These are phyloP conservation scores for Drosophila prostipennis DNA, from an alignment of 2,888 invertebrate species.

Conservation along the genomic window DNA sequence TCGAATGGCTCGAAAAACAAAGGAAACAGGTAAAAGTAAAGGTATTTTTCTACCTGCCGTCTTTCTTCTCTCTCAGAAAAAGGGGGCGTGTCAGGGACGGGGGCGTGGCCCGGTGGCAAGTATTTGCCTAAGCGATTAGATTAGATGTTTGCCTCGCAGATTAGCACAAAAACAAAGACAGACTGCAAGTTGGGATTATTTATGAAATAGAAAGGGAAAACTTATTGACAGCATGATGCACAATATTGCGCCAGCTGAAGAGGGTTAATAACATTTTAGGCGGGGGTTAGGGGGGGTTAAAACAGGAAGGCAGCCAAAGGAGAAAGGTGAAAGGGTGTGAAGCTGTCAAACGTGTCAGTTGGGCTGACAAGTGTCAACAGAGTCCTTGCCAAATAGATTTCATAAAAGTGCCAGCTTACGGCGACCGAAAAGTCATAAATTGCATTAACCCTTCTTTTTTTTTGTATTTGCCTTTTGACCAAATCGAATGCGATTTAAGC, in stretches of 20 bases:
- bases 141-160: constrained; percentile 51
- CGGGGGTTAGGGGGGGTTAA: not conserved
- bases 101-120: constrained; percentile 34
- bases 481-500: constrained; percentile 22
- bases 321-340: constrained; percentile 48
- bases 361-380: constrained; percentile 77
- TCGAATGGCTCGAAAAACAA: not conserved
- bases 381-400: constrained; percentile 40
- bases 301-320: constrained; percentile 14
- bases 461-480: constrained; percentile 18
- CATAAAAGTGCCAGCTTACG: constrained; percentile 42
- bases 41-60: constrained; percentile 15
- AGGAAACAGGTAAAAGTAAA: not conserved
- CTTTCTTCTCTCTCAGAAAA: not conserved
- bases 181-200: constrained; percentile 21
- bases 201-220: constrained; percentile 9
- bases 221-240: constrained; percentile 67
- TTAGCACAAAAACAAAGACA: constrained; percentile 21
- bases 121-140: constrained; percentile 73
- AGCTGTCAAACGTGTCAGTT: constrained; percentile 76
- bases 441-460: constrained; percentile 61
- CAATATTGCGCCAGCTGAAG: constrained; percentile 64
- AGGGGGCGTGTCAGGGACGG: not conserved
- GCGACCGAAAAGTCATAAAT: constrained; percentile 65
- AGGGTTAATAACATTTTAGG: constrained; percentile 18